These are phyloP conservation scores for Chrysochloris asiatica DNA, from an alignment of 2,113 vertebrate species.

Conservation along the genomic window DNA sequence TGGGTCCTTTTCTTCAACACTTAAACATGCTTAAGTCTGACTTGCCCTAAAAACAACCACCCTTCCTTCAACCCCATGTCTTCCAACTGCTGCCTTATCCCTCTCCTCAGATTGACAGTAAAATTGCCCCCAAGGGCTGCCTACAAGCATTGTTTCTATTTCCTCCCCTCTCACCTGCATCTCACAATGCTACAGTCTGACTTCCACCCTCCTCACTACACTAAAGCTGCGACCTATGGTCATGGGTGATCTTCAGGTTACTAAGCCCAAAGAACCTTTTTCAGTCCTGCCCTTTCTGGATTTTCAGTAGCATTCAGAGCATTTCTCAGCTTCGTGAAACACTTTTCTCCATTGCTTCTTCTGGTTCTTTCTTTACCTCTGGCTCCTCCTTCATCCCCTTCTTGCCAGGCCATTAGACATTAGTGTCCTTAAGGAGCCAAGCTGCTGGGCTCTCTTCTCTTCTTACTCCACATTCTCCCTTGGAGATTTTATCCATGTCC, in stretches of 20 bases:
- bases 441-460: not conserved
- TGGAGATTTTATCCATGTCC: not conserved
- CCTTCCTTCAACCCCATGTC: too few relatives aligned
- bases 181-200: not conserved
- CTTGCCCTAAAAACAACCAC: not conserved
- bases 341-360: not conserved
- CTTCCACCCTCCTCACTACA: not conserved
- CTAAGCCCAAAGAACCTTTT: not conserved
- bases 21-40: not conserved
- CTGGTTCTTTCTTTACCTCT: not conserved
- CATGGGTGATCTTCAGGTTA: not conserved
- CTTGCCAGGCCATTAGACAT: not conserved
- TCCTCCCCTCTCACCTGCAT: not conserved
- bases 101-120: not conserved
- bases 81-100: not conserved
- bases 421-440: not conserved
- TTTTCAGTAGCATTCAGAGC: not conserved
- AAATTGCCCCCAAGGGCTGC: not conserved
- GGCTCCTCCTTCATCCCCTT: not conserved
- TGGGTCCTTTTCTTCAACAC: accelerated
- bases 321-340: accelerated
- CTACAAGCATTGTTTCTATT: accelerated
- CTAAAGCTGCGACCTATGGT: not conserved
- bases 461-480: too few relatives aligned
- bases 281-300: too few relatives aligned